Percentiles rank a stretch among this genome's conserved stretches.
Conservation (phyloP, 2,113 vertebrate genomes). For the Verasper variegatus region DNA sequence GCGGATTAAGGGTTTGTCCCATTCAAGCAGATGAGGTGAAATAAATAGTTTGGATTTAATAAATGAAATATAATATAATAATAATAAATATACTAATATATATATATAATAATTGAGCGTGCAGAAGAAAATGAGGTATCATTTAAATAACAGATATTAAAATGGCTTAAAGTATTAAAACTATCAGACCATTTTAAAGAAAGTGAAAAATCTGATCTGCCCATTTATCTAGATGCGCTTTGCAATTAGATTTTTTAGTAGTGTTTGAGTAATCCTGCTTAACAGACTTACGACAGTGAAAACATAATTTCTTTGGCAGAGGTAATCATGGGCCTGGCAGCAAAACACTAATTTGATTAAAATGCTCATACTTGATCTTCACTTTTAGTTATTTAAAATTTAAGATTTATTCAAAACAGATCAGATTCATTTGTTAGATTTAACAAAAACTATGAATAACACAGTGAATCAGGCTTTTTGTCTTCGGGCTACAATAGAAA, state of each 20-base stretch:
- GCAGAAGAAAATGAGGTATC: no score
- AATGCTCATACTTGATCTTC: background rate
- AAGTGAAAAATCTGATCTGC: background rate
- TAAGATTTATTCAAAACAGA: background rate
- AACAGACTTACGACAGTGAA: no score
- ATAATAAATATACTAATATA: background rate
- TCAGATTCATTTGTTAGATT: background rate
- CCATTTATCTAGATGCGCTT: no score
- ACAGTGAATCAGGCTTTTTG: no score
- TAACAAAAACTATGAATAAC: background rate
- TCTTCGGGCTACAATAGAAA: no score
- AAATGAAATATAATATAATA: background rate
- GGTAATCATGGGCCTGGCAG: background rate
- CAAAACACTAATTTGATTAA: background rate
- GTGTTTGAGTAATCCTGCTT: no score
- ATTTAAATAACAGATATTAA: no score
- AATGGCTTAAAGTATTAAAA: no score
- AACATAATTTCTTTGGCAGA: no score
- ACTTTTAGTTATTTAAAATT: background rate
- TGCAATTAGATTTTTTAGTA: no score
- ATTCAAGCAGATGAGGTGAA: slow-evolving; percentile 1
- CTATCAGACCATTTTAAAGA: background rate
- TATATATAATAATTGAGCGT: no score
- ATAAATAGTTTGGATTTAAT: background rate
- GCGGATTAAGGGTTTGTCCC: background rate